Evolutionary conservation across 2,797 vertebrate species (phyloP), one percentile per base, ranked within the genome.

Genomic region (Scarus forsteni): DNA sequence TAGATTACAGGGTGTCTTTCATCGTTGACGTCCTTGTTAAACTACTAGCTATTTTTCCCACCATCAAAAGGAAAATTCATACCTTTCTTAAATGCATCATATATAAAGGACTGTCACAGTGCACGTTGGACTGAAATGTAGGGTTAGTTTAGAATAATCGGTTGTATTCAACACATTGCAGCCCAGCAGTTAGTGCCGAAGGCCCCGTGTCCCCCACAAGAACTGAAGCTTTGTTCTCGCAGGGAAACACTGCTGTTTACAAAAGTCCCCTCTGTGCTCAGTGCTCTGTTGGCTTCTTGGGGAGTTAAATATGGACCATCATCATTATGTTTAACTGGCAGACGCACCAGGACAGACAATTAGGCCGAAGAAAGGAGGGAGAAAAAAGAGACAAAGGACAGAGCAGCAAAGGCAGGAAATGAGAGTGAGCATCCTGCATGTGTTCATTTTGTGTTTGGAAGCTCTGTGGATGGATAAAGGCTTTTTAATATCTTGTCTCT

Each of bases 261-360:
- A 68, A 57, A 34, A 51, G 54, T n/a, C 34, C 3, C 14, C 52
- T 53, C 39, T 73, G 45, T 70, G 55, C 49, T 36, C 35, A 11
- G 52, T 50, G 58, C 55, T 39, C 36, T 56, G 49, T 43, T 13
- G 52, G 16, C 46, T 46, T 34, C 44, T n/a, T 8, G 14, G 36
- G 16, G 43, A 73, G 61, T 73, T 64, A 76, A 73, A 62, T 40
- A 51, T 63, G 67, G 40, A 39, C 65, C 35, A 59, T 75, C 43
- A 63, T 79, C 70, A 71, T 80, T 66, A 55, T 51, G 19, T n/a
- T 61, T 56, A 44, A 54, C 59, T 57, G 57, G 45, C 66, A 68
- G 38, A 50, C 35, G 2, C 58, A 72, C 65, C 3, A 8, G 39
- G 42, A 60, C 54, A 62, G 67, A 45, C 66, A 71, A 68, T 75